Evolutionary conservation across 2,113 vertebrate species (phyloP).

Genomic region (Nipponia nippon): DNA sequence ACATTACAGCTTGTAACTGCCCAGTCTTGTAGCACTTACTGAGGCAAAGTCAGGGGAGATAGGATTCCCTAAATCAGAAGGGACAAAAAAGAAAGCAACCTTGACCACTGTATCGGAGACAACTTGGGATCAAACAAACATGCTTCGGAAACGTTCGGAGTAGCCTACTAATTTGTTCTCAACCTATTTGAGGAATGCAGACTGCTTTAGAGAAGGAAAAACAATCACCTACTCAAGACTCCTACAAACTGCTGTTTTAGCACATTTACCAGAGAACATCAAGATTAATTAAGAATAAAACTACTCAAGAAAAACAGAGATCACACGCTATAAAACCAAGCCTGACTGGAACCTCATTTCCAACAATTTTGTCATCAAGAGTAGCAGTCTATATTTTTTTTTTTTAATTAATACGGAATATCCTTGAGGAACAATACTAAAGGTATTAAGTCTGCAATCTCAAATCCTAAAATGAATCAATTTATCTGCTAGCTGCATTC

Average conservation of each 20-base stretch:
- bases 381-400: neutral
- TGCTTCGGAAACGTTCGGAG: neutral
- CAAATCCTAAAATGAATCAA: neutral
- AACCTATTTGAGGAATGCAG: constrained; percentile 34
- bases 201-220: constrained; percentile 42
- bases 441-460: neutral
- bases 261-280: constrained; percentile 32
- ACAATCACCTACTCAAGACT: constrained; percentile 61
- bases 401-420: neutral
- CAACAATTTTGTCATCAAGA: neutral
- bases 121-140: neutral
- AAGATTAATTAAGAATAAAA: constrained; percentile 57
- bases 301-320: constrained; percentile 24
- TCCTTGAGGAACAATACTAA: neutral
- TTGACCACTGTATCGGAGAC: neutral
- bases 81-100: neutral
- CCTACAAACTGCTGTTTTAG: constrained; percentile 56
- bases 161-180: constrained; percentile 29
- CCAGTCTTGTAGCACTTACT: neutral
- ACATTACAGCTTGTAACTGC: neutral
- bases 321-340: neutral
- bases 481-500: neutral
- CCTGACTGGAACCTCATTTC: neutral
- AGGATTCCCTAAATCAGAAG: neutral
- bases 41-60: neutral